These are phyloP conservation scores for Athene cunicularia DNA, from an alignment of 2,113 vertebrate species.

Conservation along the genomic window DNA sequence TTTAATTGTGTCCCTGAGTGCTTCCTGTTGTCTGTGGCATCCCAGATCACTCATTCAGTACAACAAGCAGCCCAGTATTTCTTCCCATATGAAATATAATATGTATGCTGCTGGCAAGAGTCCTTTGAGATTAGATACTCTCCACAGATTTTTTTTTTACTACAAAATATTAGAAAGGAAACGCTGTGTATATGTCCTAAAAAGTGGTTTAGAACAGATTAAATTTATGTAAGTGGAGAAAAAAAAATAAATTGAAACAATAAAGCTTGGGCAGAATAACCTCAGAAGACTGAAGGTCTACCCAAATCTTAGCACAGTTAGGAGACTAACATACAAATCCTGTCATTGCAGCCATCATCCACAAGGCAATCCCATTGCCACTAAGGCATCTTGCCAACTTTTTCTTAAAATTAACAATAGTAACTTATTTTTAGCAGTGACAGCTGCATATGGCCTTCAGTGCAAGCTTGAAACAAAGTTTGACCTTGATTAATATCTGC, in stretches of 20 bases:
- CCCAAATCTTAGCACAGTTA: not conserved
- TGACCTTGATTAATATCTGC: not conserved
- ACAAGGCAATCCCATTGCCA: not conserved
- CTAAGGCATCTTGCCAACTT: not conserved
- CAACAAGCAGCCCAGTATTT: not conserved
- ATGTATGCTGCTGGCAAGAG: not conserved
- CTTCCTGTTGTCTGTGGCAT: not conserved
- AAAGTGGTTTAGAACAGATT: not conserved
- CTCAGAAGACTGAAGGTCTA: not conserved
- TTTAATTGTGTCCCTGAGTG: not conserved
- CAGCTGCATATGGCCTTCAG: not conserved
- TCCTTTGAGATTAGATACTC: not conserved
- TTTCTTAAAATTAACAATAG: not conserved
- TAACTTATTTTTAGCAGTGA: not conserved
- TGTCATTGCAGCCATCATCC: not conserved
- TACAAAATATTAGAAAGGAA: not conserved
- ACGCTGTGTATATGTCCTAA: not conserved
- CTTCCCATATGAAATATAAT: not conserved
- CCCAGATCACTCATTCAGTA: not conserved
- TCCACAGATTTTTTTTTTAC: not conserved
- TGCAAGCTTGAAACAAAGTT: not conserved
- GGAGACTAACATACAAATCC: not conserved
- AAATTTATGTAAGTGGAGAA: not conserved
- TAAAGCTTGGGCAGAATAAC: not conserved
- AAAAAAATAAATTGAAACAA: not conserved